Conservation (phyloP, 2,888 invertebrate species). For the Brachynemurus nebulosus region DNA sequence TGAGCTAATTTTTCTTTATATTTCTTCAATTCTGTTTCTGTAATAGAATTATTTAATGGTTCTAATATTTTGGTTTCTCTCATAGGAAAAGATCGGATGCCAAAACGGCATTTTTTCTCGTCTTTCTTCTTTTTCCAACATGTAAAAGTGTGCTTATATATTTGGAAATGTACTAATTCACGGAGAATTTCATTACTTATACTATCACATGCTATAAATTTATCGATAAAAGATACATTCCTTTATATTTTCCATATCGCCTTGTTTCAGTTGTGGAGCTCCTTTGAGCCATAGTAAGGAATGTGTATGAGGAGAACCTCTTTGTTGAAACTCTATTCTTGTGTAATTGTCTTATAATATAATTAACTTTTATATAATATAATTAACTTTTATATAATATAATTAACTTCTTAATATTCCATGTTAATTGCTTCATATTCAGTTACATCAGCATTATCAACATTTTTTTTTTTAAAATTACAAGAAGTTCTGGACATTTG, state of each 20-base stretch:
- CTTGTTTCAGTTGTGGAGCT: conserved; percentile 18
- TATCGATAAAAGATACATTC: conserved; percentile 14
- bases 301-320: conserved; percentile 22
- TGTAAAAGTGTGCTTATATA: conserved; percentile 18
- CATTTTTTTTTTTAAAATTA: conserved; percentile 9
- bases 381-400: not conserved
- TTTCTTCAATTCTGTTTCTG: not conserved
- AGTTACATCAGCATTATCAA: conserved; percentile 10
- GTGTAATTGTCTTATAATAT: conserved; percentile 16
- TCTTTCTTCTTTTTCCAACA: conserved; percentile 14
- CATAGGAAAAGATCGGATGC: conserved; percentile 17
- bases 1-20: not conserved
- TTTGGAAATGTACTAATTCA: conserved; percentile 12
- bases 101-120: conserved; percentile 16
- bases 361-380: conserved; percentile 7
- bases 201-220: conserved; percentile 18
- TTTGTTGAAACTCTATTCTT: conserved; percentile 22
- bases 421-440: conserved; percentile 12
- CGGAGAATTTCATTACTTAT: conserved; percentile 12
- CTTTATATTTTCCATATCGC: conserved; percentile 7
- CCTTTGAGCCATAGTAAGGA: conserved; percentile 21
- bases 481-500: conserved; percentile 14
- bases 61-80: conserved; percentile 12
- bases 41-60: conserved; percentile 1
- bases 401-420: conserved; percentile 11